Evolutionary conservation across 2,797 vertebrate genomes (phyloP), one percentile per base, ranked within the genome.

Genomic region (Galagoides demidoff): DNA sequence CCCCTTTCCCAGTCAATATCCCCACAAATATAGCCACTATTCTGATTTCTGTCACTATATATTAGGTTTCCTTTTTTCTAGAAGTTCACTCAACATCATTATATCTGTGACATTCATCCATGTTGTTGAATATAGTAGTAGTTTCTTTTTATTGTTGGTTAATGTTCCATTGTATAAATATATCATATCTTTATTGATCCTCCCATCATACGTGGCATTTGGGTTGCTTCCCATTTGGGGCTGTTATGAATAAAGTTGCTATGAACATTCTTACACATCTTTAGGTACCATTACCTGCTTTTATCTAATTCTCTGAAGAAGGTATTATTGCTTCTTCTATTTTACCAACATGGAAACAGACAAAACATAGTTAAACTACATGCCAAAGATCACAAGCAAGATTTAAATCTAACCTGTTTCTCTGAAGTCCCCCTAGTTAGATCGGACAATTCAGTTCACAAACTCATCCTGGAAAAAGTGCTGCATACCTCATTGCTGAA

Each of bases 221-320:
- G 19, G 7, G 34, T 49, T 85, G 39, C 45, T 45, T 85, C 74
- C 63, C 39, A 17, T 13, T 55, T 49, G 76, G 25, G 12, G 31
- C 25, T 11, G 64, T 13, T 64, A 31, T 14, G 7, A 89, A 71
- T 66, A 87, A 77, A 85, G 39, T 45, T 39, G 34, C 23, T 55
- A 52, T 7, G 20, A 77, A 31, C n/a, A 74, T 66, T 39, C 61
- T 37, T 43, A 39, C 0, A 0, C 45, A 27, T 74, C 61, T 85
- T 90, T 79, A 63, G n/a, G 68, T 49, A 25, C 23, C 52, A 27
- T 31, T 71, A 49, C 14, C 52, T 87, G 45, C 61, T 92, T 68
- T n/a, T 59, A 37, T 55, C 14, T 77, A 25, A 37, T 6, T 55
- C 77, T 37, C 19, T 16, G 34, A 85, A 31, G 61, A 85, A 81